A percentile compares a stretch with the other conserved stretches of the same genome.
These are phyloP conservation scores for Dinoponera quadriceps DNA, from an alignment of 1,140 invertebrate genomes.

Conservation along the genomic window DNA sequence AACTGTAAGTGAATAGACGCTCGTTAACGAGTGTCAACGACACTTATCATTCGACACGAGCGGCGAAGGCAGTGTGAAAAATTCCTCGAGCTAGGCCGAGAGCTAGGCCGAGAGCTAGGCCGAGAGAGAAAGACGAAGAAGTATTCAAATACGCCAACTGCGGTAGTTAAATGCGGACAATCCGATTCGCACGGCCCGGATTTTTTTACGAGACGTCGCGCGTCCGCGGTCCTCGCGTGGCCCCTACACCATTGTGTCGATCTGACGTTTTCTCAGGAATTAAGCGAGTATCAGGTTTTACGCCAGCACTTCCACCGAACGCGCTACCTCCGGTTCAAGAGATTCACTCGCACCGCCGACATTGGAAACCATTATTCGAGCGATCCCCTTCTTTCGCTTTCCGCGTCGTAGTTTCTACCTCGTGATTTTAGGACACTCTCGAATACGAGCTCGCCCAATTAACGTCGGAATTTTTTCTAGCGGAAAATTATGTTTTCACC, in stretches of 20 bases:
- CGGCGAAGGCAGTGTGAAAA: conserved; percentile 32
- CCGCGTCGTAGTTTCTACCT: conserved; percentile 9
- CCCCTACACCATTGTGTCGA: conserved; percentile 1
- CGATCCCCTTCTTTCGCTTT: background rate
- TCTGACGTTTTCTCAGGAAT: background rate
- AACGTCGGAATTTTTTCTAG: conserved; percentile 22
- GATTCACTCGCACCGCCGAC: background rate
- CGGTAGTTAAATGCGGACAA: conserved; percentile 25
- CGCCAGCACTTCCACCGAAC: background rate
- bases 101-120: too few species aligned
- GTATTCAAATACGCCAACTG: conserved; percentile 27
- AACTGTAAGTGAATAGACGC: too few species aligned
- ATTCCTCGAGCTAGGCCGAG: background rate
- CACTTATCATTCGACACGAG: background rate
- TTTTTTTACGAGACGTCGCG: conserved; percentile 3
- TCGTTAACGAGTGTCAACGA: background rate
- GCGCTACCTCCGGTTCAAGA: background rate
- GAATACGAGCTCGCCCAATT: conserved; percentile 9
- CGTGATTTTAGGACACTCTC: conserved; percentile 11
- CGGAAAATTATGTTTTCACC: conserved; percentile 31
- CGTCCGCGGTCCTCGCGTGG: background rate
- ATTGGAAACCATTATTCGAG: background rate
- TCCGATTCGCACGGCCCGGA: conserved; percentile 35
- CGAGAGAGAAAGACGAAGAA: background rate
- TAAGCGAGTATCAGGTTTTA: background rate